Conservation (phyloP, 1,140 invertebrate species). For the Caenorhabditis elegans region WBcel235 BX284602.5:7395501-7396000, state of each 20-base stretch:
- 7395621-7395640: constrained; percentile 61
- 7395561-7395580: neutral
- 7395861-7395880: constrained; percentile 40
- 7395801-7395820: constrained; percentile 54
- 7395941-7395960: neutral
- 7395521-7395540: constrained; percentile 65
- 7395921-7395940: neutral
- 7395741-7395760: constrained; percentile 58
- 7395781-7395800: constrained; percentile 58
- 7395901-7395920: neutral
- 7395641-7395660: constrained; percentile 56
- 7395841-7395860: constrained; percentile 63
- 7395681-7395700: constrained; percentile 64
- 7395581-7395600: constrained; percentile 51
- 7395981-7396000: constrained; percentile 47
- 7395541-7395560: neutral
- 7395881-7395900: neutral
- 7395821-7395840: constrained; percentile 55
- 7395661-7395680: constrained; percentile 63
- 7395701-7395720: constrained; percentile 28
- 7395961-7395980: constrained; percentile 39
- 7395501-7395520: constrained; percentile 67
- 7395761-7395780: constrained; percentile 66
- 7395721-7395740: neutral
- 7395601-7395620: constrained; percentile 37